Evolutionary conservation across 2,888 invertebrate species (phyloP), one percentile per base, ranked within the genome.

Genomic region (Pseudococcus jackbeardsleyi): DNA sequence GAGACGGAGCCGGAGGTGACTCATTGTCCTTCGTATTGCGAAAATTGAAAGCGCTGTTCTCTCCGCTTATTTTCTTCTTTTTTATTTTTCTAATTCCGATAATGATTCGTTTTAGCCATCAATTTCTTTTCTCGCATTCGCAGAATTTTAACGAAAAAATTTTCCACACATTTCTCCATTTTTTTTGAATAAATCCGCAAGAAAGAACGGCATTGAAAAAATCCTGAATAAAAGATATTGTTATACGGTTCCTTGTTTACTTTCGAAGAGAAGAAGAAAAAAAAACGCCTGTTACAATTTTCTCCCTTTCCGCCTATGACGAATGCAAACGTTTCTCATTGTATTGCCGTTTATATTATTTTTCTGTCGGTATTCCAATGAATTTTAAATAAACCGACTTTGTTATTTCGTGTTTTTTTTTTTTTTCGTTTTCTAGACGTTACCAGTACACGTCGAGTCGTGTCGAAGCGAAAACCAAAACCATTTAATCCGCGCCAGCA

Each of bases 301-400:
- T 50, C 64, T 19, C 22, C 1, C 64, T 64, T 12, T 22, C 64
- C 22, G 22, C 64, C 50, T 17, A 17, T 50, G 64, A 19, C 11
- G 22, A 64, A 22, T 64, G 22, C 64, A 64, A 64, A 64, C 64
- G 64, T 64, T 64, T 22, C 64, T 64, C 64, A 64, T 64, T 64
- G 64, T 64, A 64, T 64, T 64, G 64, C 64, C 64, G 22, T 64
- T 64, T 64, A 64, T 64, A 64, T 64, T 64, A 64, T 64, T 64
- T 64, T 64, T 64, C 39, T 22, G 19, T 46, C 48, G 46, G 84
- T 84, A 84, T 84, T 84, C 46, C 46, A 84, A 42, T 46, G 84
- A 84, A 84, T 46, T 84, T 42, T 48, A 84, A 84, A 84, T 46
- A 84, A 84, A 46, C 48, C 84, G 19, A 84, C 46, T 84, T 48